Evolutionary conservation across 2,888 invertebrate genomes (phyloP), one percentile per base, ranked within the genome.

Genomic region (Exephanes ischioxanthus): DNA sequence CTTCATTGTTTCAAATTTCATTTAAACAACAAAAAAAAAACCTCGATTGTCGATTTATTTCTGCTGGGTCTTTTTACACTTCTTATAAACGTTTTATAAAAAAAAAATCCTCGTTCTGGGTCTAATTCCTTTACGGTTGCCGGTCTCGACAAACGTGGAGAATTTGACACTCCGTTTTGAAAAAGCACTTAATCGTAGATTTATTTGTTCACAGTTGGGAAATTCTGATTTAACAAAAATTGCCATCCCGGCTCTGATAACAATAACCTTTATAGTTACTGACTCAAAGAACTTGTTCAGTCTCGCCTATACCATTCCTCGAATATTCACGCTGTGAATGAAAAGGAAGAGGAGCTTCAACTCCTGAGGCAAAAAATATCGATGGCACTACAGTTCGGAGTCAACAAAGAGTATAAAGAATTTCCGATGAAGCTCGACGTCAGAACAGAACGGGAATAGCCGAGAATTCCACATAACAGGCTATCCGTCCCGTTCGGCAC

Each of bases 401-500:
- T 63, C 7, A 41, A 19, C 67, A 41, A 41, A 41, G 67, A 41
- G 19, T 41, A 41, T 41, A 41, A 22, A 9, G 22, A 41, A 26
- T 41, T 41, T 67, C 63, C 33, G n/a, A 7, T 2, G 63, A 63
- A 6, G 63, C 67, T 41, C 41, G 19, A 67, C 11, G 41, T n/a
- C 67, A 11, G 41, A 30, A 67, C 41, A 51, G 37, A 63, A 33
- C 63, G 66, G 75, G 48, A 66, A 66, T 33, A 66, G 33, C 30
- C 14, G 33, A 51, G 75, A 48, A 61, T 66, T 51, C 51, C 22
- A 63, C 61, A 75, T 63, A 61, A 63, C 70, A 75, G 75, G 73
- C 63, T 55, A 11, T 67, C n/a, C 30, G 19, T 30, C 53, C 16
- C 37, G 67, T 51, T 63, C 41, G 63, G 73, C 51, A 33, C 63